Evolutionary conservation across 2,113 vertebrate species (phyloP), one percentile per base, ranked within the genome.

Genomic region (Scortum barcoo): DNA sequence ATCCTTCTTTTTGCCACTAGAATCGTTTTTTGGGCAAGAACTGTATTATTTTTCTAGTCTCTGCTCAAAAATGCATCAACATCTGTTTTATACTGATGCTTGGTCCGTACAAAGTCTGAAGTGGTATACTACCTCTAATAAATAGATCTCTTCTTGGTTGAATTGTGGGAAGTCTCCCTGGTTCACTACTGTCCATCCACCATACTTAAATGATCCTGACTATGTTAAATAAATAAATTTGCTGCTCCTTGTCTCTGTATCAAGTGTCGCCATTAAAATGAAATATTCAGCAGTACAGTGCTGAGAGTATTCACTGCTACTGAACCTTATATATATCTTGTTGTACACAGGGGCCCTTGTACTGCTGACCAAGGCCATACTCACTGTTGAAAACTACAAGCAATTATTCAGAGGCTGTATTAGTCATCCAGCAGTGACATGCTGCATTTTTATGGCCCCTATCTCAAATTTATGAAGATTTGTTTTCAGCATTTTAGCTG

Each of bases 301-400:
- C 40, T 40, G 40, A 40, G 40, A 11, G 9, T 40, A 10, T 40
- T 40, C 40, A 40, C 40, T 42, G 40, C 40, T 3, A 12, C 40
- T 42, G 40, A 42, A 12, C 40, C 40, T 88, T 81, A 84, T 84
- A 84, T 83, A 82, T 73, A 78, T 51, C 75, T 50, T 66, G 71
- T 63, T 3, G 24, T 53, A 40, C 30, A 38, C 22, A 10, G 62
- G 61, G 73, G 80, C 26, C 72, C 50, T 20, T 24, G 57, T 81
- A 36, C 14, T 50, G n/a, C n/a, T 76, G 71, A 86, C 86, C 86
- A 81, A 81, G 76, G 78, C 67, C 82, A 85, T 19, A 30, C 69
- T 71, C 67, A 60, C 70, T 51, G 71, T 76, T 81, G 78, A 90
- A 75, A 82, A 75, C 70, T 77, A 75, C 61, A 84, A 78, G 84